Conservation (phyloP, 2,888 invertebrate genomes). For the Brassicogethes aeneus region DNA sequence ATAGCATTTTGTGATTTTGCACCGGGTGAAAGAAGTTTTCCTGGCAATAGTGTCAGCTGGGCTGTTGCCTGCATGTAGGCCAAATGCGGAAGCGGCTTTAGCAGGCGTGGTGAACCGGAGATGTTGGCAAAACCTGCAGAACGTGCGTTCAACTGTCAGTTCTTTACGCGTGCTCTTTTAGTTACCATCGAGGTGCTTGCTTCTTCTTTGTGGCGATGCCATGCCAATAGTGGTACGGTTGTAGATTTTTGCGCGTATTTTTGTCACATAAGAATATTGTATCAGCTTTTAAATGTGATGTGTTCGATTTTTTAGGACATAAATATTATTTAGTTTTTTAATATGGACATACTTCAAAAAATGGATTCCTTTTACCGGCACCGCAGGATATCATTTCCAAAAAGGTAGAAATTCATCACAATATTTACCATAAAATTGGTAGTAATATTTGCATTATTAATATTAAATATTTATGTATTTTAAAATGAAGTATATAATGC, state of each 20-base stretch:
- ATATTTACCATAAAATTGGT: too few relatives aligned
- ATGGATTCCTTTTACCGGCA: slow-evolving; percentile 22
- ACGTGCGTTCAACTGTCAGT: slow-evolving; percentile 20
- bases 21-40: too few relatives aligned
- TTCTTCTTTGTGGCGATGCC: too few relatives aligned
- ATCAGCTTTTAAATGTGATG: too few relatives aligned
- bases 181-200: background rate
- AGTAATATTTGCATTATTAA: too few relatives aligned
- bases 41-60: background rate
- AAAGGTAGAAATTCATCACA: slow-evolving; percentile 15
- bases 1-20: too few relatives aligned
- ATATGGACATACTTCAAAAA: slow-evolving; percentile 7
- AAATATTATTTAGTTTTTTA: background rate
- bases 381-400: slow-evolving; percentile 20
- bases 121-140: slow-evolving; percentile 20
- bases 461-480: too few relatives aligned
- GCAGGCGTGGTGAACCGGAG: slow-evolving; percentile 32
- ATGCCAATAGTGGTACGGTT: too few relatives aligned
- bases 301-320: background rate
- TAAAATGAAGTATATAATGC: too few relatives aligned
- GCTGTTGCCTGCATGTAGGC: slow-evolving; percentile 6
- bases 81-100: slow-evolving; percentile 20
- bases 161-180: slow-evolving; percentile 17
- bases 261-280: too few relatives aligned
- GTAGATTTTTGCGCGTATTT: too few relatives aligned